Percentiles rank a stretch among this genome's conserved stretches.
Conservation (phyloP, 92 coral and sea anemone species). For the Palythoa heliodiscus region DNA sequence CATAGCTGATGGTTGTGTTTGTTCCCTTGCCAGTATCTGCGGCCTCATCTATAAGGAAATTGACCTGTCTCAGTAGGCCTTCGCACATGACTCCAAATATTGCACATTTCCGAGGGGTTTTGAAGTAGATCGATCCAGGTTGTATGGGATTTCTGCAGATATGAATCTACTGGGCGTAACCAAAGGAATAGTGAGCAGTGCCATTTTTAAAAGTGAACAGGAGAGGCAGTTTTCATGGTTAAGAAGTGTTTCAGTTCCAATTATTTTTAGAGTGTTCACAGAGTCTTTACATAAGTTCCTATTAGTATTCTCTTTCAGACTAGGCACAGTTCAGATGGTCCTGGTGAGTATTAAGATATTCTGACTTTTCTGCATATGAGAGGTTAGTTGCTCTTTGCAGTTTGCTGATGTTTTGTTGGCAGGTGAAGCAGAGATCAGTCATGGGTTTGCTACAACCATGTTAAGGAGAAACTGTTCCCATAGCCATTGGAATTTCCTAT, state of each 20-base stretch:
- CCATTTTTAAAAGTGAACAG: constrained; percentile 51
- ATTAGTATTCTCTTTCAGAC: constrained; percentile 56
- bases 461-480: constrained; percentile 58
- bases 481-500: constrained; percentile 47
- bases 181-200: constrained; percentile 62
- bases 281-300: constrained; percentile 13
- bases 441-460: constrained; percentile 65
- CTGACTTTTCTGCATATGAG: constrained; percentile 56
- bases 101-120: constrained; percentile 64
- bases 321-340: constrained; percentile 61
- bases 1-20: constrained; percentile 58
- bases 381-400: constrained; percentile 61
- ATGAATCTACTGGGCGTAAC: constrained; percentile 67
- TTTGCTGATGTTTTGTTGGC: constrained; percentile 64
- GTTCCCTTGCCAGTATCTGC: constrained; percentile 56
- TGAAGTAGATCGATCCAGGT: constrained; percentile 76
- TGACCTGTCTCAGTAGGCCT: constrained; percentile 59
- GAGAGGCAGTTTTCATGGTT: constrained; percentile 10
- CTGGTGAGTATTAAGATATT: constrained; percentile 53
- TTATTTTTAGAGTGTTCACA: neutral
- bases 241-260: neutral
- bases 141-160: constrained; percentile 71
- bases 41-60: constrained; percentile 62
- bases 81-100: constrained; percentile 67
- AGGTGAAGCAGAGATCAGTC: constrained; percentile 64